A percentile compares a stretch with the other conserved stretches of the same genome.
These are phyloP conservation scores for Varecia variegata DNA, from an alignment of 2,797 vertebrate genomes.

Conservation along the genomic window DNA sequence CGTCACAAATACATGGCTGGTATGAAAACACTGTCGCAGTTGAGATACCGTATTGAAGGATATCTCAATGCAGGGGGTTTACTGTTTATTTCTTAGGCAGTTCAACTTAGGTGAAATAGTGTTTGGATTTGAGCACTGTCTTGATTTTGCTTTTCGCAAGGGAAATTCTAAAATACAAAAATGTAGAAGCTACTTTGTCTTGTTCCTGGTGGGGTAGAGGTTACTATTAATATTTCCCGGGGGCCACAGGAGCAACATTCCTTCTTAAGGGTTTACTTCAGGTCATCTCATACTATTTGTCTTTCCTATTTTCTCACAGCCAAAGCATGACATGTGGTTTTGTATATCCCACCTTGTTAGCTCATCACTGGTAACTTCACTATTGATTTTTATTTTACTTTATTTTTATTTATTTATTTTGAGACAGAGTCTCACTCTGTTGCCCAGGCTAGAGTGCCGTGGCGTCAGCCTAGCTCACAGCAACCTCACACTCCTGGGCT, in stretches of 20 bases:
- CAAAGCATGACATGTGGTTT: not conserved
- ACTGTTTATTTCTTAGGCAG: not conserved
- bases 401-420: too few species aligned
- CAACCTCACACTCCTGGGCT: too few species aligned
- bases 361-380: not conserved
- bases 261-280: not conserved
- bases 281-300: not conserved
- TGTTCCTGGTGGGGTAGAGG: not conserved
- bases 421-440: too few species aligned
- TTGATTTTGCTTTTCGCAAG: conserved; percentile 6
- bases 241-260: not conserved
- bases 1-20: conserved; percentile 98
- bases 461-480: too few species aligned
- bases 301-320: not conserved
- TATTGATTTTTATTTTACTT: too few species aligned
- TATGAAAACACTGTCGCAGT: conserved; percentile 80
- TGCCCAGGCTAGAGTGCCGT: too few species aligned
- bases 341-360: not conserved
- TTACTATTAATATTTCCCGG: not conserved
- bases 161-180: not conserved
- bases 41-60: not conserved
- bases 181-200: not conserved
- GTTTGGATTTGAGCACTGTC: not conserved
- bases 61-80: not conserved
- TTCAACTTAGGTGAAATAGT: not conserved